Conservation (phyloP, 2,797 vertebrate genomes). For the Microctenopoma stevenorrisi region DNA sequence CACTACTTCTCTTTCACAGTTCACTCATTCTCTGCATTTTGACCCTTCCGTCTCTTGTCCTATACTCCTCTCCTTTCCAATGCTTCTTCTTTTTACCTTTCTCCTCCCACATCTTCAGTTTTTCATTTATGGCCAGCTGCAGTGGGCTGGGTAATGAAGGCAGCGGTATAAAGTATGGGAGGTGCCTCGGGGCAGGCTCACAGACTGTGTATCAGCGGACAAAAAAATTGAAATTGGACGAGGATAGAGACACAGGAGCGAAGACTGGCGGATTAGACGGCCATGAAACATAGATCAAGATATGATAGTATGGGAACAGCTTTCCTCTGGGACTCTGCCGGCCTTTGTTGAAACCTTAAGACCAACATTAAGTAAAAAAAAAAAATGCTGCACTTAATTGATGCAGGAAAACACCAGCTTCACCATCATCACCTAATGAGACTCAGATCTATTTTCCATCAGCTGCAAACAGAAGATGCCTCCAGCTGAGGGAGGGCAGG, state of each 20-base stretch:
- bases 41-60: slow-evolving; percentile 31
- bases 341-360: slow-evolving; percentile 1
- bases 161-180: slow-evolving; percentile 70
- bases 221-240: slow-evolving; percentile 68
- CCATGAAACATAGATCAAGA: slow-evolving; percentile 58
- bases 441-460: slow-evolving; percentile 4
- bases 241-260: slow-evolving; percentile 49
- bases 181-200: slow-evolving; percentile 65
- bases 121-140: slow-evolving; percentile 73
- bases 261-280: slow-evolving; percentile 56
- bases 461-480: slow-evolving; percentile 5
- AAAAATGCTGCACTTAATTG: slow-evolving; percentile 19
- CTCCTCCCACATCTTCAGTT: slow-evolving; percentile 50
- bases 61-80: slow-evolving; percentile 24
- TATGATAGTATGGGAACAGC: slow-evolving; percentile 19
- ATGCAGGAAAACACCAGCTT: slow-evolving; percentile 16
- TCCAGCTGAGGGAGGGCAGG: not conserved
- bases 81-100: slow-evolving; percentile 33
- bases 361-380: slow-evolving; percentile 4
- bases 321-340: slow-evolving; percentile 2
- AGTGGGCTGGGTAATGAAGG: slow-evolving; percentile 71
- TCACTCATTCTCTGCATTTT: slow-evolving; percentile 41
- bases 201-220: slow-evolving; percentile 57
- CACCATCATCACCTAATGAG: slow-evolving; percentile 3
- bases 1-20: slow-evolving; percentile 30